Base-by-base conservation (phyloP, 2,113 vertebrate species). In the Menura novaehollandiae region DNA sequence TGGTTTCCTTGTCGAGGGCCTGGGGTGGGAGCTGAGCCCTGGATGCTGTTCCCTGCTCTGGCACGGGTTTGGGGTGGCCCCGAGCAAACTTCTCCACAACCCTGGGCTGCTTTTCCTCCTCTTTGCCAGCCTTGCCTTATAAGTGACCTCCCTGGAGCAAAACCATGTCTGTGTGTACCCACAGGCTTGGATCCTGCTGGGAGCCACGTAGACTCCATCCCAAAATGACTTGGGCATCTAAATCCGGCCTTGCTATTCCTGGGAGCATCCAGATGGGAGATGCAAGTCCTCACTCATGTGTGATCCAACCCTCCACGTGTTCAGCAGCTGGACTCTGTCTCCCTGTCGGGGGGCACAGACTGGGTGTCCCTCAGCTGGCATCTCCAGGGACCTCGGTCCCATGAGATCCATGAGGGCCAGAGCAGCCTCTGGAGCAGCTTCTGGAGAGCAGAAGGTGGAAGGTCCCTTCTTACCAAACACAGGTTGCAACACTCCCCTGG, bases 21-120 rank as follows among this genome's bases (percentile, higher is more conserved):
- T 13, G 62, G 53, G 71, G 58, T 91, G 93, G 92, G 43, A 95
- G 81, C 77, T 44, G 68, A 90, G 96, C 35, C 77, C 87, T 95
- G 91, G 73, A 46, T 85, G 92, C 69, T 9, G 5, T 15, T 95
- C 88, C 55, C 35, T 3, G 10, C 66, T 10, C 92, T 95, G 88
- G 85, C 94, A 53, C 58, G 3, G 51, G 44, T 82, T 85, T 88
- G 69, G 41, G 69, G 90, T 41, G 85, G 74, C 94, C 93, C 95
- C 3, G 0, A 91, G 92, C 82, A 76, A 28, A 63, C 75, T 67
- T 44, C 78, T 79, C 39, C 69, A 26, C 81, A 44, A 11, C 78
- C 58, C 77, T 18, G 71, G 69, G 93, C 44, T n/a, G 46, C 90
- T 75, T 59, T 33, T 92, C 69, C 85, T 93, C 5, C 17, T 55